phyloP scores from a whole-genome alignment of 2,113 vertebrate species.

The Eulacestoma nigropectus region DNA sequence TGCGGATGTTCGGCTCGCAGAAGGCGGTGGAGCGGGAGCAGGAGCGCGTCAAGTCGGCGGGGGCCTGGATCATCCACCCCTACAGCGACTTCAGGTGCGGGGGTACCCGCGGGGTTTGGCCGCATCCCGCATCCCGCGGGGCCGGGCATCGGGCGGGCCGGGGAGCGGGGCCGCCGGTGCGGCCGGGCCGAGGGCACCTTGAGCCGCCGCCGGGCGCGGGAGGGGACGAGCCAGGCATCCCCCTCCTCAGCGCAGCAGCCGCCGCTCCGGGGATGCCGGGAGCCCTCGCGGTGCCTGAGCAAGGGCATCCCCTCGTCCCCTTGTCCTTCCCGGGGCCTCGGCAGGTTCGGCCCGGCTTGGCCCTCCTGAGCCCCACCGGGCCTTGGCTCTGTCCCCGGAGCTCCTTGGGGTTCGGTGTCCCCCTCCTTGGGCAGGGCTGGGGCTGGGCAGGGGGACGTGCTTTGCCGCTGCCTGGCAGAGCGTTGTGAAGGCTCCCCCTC shows the following conservation, averaged over 20 bases:
- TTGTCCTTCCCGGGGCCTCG: neutral
- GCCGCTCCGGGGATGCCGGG: neutral
- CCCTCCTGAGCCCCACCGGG: neutral
- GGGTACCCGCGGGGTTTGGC: neutral
- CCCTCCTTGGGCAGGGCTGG: neutral
- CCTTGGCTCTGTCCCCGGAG: neutral
- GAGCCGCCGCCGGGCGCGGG: neutral
- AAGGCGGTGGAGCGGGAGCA: conserved; percentile 95
- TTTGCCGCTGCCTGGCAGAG: neutral
- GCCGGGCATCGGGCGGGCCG: too few species aligned
- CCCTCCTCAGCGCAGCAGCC: neutral
- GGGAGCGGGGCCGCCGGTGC: neutral
- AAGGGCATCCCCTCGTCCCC: conserved; percentile 19
- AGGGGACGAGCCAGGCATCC: neutral
- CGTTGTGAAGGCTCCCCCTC: neutral
- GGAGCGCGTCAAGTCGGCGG: conserved; percentile 92
- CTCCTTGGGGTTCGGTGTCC: neutral
- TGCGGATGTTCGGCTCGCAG: conserved; percentile 98
- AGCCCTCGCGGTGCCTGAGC: neutral
- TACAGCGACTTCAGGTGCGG: conserved; percentile 64
- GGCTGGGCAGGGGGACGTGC: neutral
- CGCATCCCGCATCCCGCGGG: neutral
- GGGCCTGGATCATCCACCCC: conserved; percentile 97
- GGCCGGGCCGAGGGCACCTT: conserved; percentile 53
- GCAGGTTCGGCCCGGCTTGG: neutral